These are phyloP conservation scores for Phyllotreta striolata DNA, from an alignment of 2,888 invertebrate species.

Conservation along the genomic window DNA sequence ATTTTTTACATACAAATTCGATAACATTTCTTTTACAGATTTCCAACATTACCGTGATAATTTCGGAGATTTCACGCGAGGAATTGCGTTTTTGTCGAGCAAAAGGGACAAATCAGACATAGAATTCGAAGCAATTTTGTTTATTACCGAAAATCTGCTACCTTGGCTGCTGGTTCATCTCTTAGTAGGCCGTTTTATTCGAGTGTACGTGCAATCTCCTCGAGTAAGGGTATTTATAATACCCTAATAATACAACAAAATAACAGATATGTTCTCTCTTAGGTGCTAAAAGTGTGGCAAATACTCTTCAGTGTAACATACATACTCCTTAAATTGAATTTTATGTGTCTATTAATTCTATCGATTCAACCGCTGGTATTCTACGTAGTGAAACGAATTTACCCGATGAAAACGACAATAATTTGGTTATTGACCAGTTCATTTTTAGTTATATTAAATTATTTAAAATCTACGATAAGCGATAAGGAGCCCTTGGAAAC, in stretches of 20 bases:
- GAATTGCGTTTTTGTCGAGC: constrained; percentile 66
- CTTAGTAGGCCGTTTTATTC: constrained; percentile 56
- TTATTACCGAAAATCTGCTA: constrained; percentile 63
- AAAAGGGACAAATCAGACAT: constrained; percentile 73
- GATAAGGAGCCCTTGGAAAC: constrained; percentile 41
- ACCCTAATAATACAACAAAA: constrained; percentile 26
- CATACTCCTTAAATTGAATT: constrained; percentile 43
- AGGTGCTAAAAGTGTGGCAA: constrained; percentile 65
- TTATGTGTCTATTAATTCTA: constrained; percentile 44
- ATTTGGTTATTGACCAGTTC: constrained; percentile 67
- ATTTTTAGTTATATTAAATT: constrained; percentile 56
- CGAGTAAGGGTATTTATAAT: constrained; percentile 34
- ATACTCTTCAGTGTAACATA: constrained; percentile 63
- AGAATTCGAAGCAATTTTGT: constrained; percentile 76
- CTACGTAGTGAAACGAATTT: constrained; percentile 55
- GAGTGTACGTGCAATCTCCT: constrained; percentile 61
- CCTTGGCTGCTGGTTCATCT: constrained; percentile 68
- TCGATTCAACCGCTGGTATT: constrained; percentile 66
- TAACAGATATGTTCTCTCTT: background rate
- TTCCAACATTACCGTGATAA: constrained; percentile 58
- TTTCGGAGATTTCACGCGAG: constrained; percentile 65
- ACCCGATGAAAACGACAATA: constrained; percentile 60
- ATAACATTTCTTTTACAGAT: constrained; percentile 56
- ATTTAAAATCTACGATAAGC: constrained; percentile 44
- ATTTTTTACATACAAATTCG: background rate